Evolutionary conservation across 2,888 invertebrate genomes (phyloP), one percentile per base, ranked within the genome.

Genomic region (Drosophila helvetica): DNA sequence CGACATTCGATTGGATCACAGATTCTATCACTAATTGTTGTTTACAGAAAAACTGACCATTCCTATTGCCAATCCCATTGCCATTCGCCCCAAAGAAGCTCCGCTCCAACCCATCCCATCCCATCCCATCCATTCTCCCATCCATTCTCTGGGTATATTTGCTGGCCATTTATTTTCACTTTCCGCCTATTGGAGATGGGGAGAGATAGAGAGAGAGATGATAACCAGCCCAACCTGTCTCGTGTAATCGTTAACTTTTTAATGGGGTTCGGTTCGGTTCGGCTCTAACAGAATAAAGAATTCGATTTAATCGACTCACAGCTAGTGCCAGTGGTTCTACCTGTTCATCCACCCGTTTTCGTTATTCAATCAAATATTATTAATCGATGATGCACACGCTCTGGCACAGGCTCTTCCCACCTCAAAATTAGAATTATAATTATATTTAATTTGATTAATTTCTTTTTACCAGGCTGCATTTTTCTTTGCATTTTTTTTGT

Each of bases 201-300:
- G 38, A 38, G 15, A 33, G 33, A 12, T 15, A 38, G 38, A 38
- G 38, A n/a, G 38, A 38, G 10, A 27, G 46, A 47, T 48, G 65
- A 65, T 48, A 65, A 65, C 65, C 65, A 45, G 65, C 65, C 65
- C 65, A 66, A 66, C 65, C 65, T 65, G 65, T 65, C 55, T 25
- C 65, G 65, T 66, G 65, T 66, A 66, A 66, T 66, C 65, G 65
- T 66, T 66, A 66, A n/a, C 65, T 65, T 50, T 65, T 65, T 66
- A 66, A 66, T 66, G 65, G 65, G 38, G 38, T 38, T 38, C 38
- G 38, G n/a, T n/a, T 38, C 38, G 6, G 55, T 66, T 66, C 38
- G 6, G 55, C 65, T 66, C 65, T 66, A 19, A 56, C 55, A 66
- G 65, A 55, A 66, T 66, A 65, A 66, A 56, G 43, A 65, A 66